A percentile compares a stretch with the other conserved stretches of the same genome.
These are phyloP conservation scores for Machaerirhynchus nigripectus DNA, from an alignment of 2,113 vertebrate species.

Conservation along the genomic window DNA sequence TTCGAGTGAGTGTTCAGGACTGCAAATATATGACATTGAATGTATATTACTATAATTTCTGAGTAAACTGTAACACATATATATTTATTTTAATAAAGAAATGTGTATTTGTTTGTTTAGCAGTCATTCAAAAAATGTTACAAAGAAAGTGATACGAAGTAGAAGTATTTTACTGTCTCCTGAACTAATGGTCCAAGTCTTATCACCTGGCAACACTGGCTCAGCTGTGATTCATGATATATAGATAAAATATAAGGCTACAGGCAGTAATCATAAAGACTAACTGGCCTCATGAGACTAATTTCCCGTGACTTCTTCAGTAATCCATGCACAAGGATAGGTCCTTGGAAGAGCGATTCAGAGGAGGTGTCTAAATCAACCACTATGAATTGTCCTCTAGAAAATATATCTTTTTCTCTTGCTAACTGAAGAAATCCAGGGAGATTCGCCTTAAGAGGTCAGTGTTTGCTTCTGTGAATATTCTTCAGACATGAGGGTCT, in stretches of 20 bases:
- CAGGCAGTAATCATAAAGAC: conserved; percentile 11
- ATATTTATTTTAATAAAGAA: background rate
- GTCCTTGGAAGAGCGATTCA: conserved; percentile 5
- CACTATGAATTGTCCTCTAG: background rate
- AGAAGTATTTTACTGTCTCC: background rate
- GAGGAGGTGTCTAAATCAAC: background rate
- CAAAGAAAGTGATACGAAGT: background rate
- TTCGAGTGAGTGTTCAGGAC: background rate
- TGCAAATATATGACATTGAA: background rate
- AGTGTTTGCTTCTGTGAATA: background rate
- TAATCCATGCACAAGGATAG: background rate
- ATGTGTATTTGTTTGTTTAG: background rate
- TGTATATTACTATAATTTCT: background rate
- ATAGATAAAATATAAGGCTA: conserved; percentile 7
- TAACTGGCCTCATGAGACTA: conserved; percentile 18
- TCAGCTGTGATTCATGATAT: background rate
- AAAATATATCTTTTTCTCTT: background rate
- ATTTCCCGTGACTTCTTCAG: conserved; percentile 5
- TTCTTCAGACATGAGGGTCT: background rate
- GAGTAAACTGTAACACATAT: background rate
- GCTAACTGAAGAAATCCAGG: background rate
- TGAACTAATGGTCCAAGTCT: conserved; percentile 12
- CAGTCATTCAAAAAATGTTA: background rate
- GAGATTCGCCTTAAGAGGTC: background rate
- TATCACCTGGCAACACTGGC: background rate